A percentile compares a stretch with the other conserved stretches of the same genome.
Evolutionary conservation across 2,888 invertebrate genomes (phyloP).

Genomic region (Poecilus cupreus): DNA sequence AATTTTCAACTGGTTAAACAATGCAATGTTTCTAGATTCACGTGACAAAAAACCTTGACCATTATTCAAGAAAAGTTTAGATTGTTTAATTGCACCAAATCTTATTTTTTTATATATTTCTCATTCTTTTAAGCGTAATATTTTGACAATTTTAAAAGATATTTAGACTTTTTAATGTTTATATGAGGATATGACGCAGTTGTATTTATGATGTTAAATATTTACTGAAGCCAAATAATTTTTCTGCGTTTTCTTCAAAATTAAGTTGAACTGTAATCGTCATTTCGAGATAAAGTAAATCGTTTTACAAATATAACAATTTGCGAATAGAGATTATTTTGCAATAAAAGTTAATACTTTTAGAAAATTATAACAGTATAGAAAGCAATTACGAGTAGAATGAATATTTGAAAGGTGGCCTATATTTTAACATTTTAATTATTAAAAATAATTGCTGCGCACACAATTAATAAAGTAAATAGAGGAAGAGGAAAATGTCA

Average conservation of each 20-base stretch:
- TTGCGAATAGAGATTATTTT: not conserved
- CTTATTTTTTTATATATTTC: not conserved
- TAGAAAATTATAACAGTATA: too few species aligned
- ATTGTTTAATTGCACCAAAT: not conserved
- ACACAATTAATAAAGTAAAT: too few species aligned
- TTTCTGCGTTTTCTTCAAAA: not conserved
- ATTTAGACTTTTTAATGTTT: not conserved
- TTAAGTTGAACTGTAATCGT: not conserved
- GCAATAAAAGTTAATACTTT: too few species aligned
- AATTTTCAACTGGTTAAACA: not conserved
- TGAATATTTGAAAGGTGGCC: too few species aligned
- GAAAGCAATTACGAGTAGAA: too few species aligned
- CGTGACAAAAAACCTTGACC: not conserved
- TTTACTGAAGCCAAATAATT: not conserved
- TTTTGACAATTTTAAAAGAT: not conserved
- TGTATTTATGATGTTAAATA: not conserved
- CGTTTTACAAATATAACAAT: not conserved
- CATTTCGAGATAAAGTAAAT: not conserved
- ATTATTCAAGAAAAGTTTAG: not conserved
- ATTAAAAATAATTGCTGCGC: too few species aligned
- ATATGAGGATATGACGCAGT: not conserved
- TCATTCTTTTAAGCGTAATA: not conserved
- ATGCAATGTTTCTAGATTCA: not conserved
- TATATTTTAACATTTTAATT: too few species aligned
- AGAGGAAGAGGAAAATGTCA: too few species aligned